Evolutionary conservation across 2,888 invertebrate genomes (phyloP).

Genomic region (Drosophila subsilvestris): DNA sequence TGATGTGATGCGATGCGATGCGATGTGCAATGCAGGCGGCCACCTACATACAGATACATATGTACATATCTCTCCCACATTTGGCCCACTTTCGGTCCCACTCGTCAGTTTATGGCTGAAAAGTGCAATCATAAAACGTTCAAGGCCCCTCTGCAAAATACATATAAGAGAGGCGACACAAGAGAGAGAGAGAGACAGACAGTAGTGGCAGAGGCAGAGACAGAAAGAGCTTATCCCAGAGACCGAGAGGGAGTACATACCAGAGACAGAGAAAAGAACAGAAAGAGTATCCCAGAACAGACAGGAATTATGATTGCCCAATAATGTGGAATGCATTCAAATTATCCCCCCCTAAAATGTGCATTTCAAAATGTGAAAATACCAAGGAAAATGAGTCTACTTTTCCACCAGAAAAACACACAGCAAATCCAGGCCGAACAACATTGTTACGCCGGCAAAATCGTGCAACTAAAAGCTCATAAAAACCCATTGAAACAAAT

Average conservation of each 20-base stretch:
- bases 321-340: constrained; percentile 27
- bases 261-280: neutral
- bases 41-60: neutral
- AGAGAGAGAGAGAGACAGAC: neutral
- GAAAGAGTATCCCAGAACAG: neutral
- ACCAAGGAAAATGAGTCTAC: neutral
- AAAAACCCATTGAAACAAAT: constrained; percentile 71
- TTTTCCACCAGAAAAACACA: constrained; percentile 1
- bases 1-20: neutral
- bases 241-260: too few species aligned
- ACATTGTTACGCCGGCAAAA: constrained; percentile 21
- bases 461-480: constrained; percentile 69
- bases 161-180: constrained; percentile 10
- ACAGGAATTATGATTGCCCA: constrained; percentile 9
- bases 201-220: neutral
- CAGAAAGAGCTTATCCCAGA: neutral
- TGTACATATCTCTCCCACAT: too few species aligned
- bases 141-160: constrained; percentile 55
- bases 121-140: constrained; percentile 78
- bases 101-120: constrained; percentile 70
- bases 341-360: constrained; percentile 6
- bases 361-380: constrained; percentile 18
- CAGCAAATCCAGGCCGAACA: constrained; percentile 25
- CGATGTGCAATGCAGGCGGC: neutral
- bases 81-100: constrained; percentile 7